A percentile compares a stretch with the other conserved stretches of the same genome.
Evolutionary conservation across 1,140 invertebrate species (phyloP).

Genomic region (Diprion similis): DNA sequence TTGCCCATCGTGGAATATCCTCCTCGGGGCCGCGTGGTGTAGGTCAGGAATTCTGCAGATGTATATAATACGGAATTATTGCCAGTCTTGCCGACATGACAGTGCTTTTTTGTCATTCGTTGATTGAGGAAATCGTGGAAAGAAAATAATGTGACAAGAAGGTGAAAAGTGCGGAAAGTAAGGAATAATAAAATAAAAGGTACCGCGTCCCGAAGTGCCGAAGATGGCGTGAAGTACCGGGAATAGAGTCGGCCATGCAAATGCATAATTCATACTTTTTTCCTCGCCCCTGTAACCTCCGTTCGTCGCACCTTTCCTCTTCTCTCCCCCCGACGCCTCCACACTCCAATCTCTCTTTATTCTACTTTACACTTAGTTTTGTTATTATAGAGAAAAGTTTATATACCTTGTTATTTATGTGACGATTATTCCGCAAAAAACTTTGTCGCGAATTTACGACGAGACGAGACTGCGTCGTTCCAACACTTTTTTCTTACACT

Average conservation of each 20-base stretch:
- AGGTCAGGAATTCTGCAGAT: not conserved
- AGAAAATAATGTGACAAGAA: no score
- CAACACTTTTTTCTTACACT: no score
- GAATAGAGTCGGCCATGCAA: slow-evolving; percentile 10
- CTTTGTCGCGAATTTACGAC: not conserved
- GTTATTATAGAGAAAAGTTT: slow-evolving; percentile 38
- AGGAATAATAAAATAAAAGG: no score
- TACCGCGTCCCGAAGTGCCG: no score
- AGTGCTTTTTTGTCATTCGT: no score
- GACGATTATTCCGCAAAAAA: slow-evolving; percentile 31
- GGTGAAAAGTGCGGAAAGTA: no score
- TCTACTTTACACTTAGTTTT: slow-evolving; percentile 37
- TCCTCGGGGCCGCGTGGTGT: not conserved
- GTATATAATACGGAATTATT: no score
- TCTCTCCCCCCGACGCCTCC: not conserved
- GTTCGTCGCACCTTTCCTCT: slow-evolving; percentile 20
- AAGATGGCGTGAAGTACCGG: not conserved
- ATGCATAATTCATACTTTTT: slow-evolving; percentile 41
- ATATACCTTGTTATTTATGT: slow-evolving; percentile 40
- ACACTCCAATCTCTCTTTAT: slow-evolving; percentile 24
- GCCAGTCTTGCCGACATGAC: no score
- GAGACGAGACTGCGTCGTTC: not conserved
- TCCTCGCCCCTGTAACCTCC: slow-evolving; percentile 13
- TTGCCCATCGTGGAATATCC: not conserved
- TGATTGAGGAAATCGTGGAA: no score